phyloP scores from a whole-genome alignment of 2,888 invertebrate species.

The Pegoplata infirma region DNA sequence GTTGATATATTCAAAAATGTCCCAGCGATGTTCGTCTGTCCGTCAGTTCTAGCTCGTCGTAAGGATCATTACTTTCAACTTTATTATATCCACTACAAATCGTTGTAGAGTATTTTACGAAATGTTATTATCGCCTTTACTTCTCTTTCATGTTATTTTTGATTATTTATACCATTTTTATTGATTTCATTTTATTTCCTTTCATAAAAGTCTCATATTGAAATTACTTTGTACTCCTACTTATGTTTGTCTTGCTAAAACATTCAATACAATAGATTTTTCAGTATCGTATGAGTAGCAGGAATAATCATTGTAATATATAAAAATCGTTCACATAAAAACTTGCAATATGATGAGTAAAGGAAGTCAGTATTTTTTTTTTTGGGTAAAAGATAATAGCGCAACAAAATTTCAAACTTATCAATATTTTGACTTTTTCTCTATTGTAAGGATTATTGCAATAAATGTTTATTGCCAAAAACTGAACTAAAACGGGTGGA shows the following conservation, averaged over 20 bases:
- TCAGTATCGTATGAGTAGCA: constrained; percentile 20
- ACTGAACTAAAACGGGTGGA: neutral
- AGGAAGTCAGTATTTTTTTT: constrained; percentile 26
- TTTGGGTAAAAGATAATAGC: constrained; percentile 49
- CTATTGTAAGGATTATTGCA: constrained; percentile 55
- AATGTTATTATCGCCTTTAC: too few relatives aligned
- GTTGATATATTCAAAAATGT: too few relatives aligned
- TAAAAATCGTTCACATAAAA: constrained; percentile 36
- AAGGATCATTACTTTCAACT: too few relatives aligned
- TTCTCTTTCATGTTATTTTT: neutral
- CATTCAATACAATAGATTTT: constrained; percentile 33
- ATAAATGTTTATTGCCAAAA: constrained; percentile 53
- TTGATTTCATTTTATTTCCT: constrained; percentile 48
- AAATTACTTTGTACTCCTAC: constrained; percentile 52
- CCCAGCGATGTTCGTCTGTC: too few relatives aligned
- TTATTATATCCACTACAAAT: too few relatives aligned
- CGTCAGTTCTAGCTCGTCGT: too few relatives aligned
- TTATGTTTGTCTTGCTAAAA: constrained; percentile 14
- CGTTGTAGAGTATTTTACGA: too few relatives aligned
- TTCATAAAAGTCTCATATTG: constrained; percentile 39
- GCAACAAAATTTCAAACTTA: constrained; percentile 70
- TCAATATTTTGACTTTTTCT: constrained; percentile 74
- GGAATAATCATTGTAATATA: constrained; percentile 64
- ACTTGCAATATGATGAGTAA: constrained; percentile 34
- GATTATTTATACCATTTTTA: constrained; percentile 44